These are phyloP conservation scores for Zaprionus bogoriensis DNA, from an alignment of 2,888 invertebrate species.

Conservation along the genomic window DNA sequence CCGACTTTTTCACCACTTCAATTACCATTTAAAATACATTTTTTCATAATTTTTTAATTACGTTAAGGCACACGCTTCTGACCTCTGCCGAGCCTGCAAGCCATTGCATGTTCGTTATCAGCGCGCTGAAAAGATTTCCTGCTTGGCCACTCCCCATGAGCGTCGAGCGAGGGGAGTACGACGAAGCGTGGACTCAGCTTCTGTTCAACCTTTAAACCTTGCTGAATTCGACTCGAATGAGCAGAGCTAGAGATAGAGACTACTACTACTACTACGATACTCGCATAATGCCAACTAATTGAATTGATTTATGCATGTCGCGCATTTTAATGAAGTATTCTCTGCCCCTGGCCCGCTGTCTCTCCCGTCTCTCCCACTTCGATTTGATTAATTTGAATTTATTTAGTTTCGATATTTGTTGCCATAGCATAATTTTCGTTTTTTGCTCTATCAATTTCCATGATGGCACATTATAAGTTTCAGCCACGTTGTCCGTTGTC, in stretches of 20 bases:
- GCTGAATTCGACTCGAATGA: not conserved
- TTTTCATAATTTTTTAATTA: too few species aligned
- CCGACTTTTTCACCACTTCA: too few species aligned
- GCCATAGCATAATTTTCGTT: constrained; percentile 40
- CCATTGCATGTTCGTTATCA: not conserved
- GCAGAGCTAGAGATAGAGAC: constrained; percentile 17
- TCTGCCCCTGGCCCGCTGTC: constrained; percentile 1
- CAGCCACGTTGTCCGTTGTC: constrained; percentile 31
- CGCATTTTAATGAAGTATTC: constrained; percentile 63
- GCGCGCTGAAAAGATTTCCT: not conserved
- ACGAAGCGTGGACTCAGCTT: too few species aligned
- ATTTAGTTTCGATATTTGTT: constrained; percentile 55
- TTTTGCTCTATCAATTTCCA: constrained; percentile 64
- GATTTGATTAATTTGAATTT: constrained; percentile 71
- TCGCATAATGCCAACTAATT: constrained; percentile 71
- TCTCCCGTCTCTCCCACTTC: not conserved
- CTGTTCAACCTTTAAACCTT: not conserved
- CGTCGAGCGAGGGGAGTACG: too few species aligned
- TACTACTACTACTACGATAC: too few species aligned
- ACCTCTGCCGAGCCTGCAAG: too few species aligned
- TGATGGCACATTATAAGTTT: constrained; percentile 54
- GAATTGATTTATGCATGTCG: constrained; percentile 76
- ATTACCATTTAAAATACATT: too few species aligned
- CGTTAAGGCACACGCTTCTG: too few species aligned
- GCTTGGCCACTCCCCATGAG: not conserved